These are phyloP conservation scores for Pseudochirops corinnae DNA, from an alignment of 2,797 vertebrate species.

Conservation along the genomic window DNA sequence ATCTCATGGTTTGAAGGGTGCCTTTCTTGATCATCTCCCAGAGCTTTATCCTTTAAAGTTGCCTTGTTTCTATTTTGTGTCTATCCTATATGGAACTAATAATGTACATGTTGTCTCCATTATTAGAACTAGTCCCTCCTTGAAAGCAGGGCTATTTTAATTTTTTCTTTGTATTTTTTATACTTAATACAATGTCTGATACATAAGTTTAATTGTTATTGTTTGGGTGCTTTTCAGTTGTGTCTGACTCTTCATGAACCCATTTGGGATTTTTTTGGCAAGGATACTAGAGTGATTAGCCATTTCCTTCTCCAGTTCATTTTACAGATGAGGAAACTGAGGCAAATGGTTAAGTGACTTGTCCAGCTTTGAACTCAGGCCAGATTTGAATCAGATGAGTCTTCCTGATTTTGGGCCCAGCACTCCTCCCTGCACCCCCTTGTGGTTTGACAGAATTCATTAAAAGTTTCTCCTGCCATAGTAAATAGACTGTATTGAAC, in stretches of 20 bases:
- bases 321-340: too few relatives aligned
- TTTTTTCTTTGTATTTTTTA: background rate
- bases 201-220: background rate
- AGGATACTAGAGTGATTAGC: too few relatives aligned
- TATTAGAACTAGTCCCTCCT: background rate
- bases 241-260: too few relatives aligned
- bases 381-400: too few relatives aligned
- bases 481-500: background rate
- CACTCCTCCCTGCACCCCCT: too few relatives aligned
- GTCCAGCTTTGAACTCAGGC: too few relatives aligned
- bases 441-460: background rate
- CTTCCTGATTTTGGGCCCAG: too few relatives aligned
- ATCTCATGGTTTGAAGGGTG: background rate
- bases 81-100: background rate
- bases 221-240: too few relatives aligned
- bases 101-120: background rate
- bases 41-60: background rate
- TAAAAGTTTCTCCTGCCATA: background rate
- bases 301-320: too few relatives aligned
- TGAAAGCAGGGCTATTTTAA: background rate
- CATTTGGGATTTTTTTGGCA: too few relatives aligned
- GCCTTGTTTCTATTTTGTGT: background rate
- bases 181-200: background rate
- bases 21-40: background rate
- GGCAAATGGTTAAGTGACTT: too few relatives aligned